Percentiles rank a stretch among this genome's conserved stretches.
These are phyloP conservation scores for Neostethus bicornis DNA, from an alignment of 2,797 vertebrate species.

Conservation along the genomic window DNA sequence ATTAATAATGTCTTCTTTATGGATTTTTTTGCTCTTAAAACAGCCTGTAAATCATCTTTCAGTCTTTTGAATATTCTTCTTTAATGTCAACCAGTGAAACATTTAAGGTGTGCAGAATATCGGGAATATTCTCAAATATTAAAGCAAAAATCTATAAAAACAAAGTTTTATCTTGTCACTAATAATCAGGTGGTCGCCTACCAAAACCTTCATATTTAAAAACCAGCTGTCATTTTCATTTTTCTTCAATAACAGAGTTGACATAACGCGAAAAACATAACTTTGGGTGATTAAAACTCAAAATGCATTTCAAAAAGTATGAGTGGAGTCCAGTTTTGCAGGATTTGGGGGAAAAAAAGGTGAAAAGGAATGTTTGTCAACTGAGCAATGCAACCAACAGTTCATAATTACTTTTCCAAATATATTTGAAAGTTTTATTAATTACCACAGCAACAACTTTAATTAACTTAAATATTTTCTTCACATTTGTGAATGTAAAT, in stretches of 20 bases:
- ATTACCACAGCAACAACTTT: too few relatives aligned
- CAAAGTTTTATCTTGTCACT: constrained; percentile 20
- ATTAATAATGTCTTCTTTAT: too few relatives aligned
- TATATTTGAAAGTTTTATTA: too few relatives aligned
- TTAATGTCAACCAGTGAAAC: constrained; percentile 9
- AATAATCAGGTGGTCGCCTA: constrained; percentile 56
- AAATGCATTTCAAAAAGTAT: constrained; percentile 42
- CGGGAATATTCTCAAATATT: constrained; percentile 3
- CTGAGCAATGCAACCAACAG: neutral
- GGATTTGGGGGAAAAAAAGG: constrained; percentile 34
- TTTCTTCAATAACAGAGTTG: constrained; percentile 57
- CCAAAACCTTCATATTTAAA: constrained; percentile 61
- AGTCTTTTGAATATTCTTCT: constrained; percentile 1
- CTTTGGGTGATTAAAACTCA: constrained; percentile 59
- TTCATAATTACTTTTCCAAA: neutral
- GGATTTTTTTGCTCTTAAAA: too few relatives aligned
- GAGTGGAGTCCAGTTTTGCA: constrained; percentile 41
- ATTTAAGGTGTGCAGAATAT: neutral
- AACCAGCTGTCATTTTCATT: constrained; percentile 69
- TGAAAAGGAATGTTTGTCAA: constrained; percentile 49
- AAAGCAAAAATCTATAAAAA: neutral
- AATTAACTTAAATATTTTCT: constrained; percentile 20
- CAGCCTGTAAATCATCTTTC: too few relatives aligned
- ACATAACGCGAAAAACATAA: constrained; percentile 57
- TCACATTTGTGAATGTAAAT: neutral